Percentiles rank a stretch among this genome's conserved stretches.
phyloP scores from a whole-genome alignment of 2,113 vertebrate genomes.

The Hemicordylus capensis region DNA sequence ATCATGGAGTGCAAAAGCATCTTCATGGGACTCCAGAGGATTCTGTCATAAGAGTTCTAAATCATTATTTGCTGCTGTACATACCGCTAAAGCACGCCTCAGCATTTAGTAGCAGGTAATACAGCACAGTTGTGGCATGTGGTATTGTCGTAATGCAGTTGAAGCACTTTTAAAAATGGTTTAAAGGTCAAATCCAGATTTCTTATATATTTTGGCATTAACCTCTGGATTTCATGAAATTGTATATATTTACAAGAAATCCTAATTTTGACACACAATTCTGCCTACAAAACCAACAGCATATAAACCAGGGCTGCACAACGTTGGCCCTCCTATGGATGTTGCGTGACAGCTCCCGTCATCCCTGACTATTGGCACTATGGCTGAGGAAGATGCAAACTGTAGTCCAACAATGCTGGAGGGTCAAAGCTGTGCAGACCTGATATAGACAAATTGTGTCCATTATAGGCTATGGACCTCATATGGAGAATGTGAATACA shows the following conservation, averaged over 20 bases:
- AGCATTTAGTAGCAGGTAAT: neutral
- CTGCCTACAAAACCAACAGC: neutral
- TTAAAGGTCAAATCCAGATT: neutral
- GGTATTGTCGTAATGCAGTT: neutral
- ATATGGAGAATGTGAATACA: too few species aligned
- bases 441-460: neutral
- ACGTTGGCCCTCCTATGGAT: too few species aligned
- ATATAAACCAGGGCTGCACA: too few species aligned
- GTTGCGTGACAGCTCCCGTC: too few species aligned
- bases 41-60: neutral
- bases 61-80: neutral
- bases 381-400: too few species aligned
- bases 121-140: neutral
- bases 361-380: too few species aligned
- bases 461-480: neutral
- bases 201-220: neutral
- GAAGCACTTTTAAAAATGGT: neutral
- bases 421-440: too few species aligned
- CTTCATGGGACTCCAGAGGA: neutral
- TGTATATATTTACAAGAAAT: neutral
- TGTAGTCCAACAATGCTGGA: too few species aligned
- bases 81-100: neutral
- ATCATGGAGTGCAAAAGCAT: slow-evolving; percentile 1
- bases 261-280: neutral
- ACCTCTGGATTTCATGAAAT: neutral